Evolutionary conservation across 2,113 vertebrate genomes (phyloP).

Genomic region (Pedionomus torquatus): DNA sequence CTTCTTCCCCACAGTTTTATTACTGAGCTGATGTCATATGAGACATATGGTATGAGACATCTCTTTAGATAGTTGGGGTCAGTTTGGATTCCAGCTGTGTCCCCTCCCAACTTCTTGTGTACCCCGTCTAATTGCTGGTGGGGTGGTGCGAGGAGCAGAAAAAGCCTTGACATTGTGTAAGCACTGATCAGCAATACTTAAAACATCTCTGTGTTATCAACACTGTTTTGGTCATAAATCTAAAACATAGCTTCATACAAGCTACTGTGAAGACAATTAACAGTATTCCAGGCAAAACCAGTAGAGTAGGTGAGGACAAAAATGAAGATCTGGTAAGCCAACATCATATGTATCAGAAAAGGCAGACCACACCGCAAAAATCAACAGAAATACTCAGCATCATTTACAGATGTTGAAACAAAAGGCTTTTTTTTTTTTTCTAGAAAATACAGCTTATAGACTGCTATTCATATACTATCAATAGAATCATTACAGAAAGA

Average conservation of each 20-base stretch:
- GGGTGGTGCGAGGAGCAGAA: no score
- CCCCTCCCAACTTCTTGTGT: fast-evolving
- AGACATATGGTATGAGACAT: no score
- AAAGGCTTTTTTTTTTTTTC: not conserved
- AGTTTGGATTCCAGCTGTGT: not conserved
- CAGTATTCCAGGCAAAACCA: not conserved
- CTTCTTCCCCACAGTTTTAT: not conserved
- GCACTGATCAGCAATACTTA: fast-evolving
- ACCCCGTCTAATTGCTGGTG: fast-evolving
- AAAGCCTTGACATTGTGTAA: not conserved
- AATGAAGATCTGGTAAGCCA: not conserved
- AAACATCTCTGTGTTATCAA: not conserved
- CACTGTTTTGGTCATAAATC: not conserved
- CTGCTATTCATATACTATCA: not conserved
- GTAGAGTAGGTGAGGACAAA: not conserved
- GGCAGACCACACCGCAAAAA: not conserved
- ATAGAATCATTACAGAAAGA: not conserved
- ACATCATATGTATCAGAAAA: not conserved
- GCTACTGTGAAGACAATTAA: not conserved
- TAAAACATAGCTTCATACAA: not conserved
- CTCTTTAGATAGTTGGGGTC: not conserved
- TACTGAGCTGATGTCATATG: not conserved
- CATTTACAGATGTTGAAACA: not conserved
- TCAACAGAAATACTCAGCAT: not conserved
- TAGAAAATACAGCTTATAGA: not conserved